Evolutionary conservation across 1,140 invertebrate species (phyloP).

Genomic region (Anagrus nilaparvatae): DNA sequence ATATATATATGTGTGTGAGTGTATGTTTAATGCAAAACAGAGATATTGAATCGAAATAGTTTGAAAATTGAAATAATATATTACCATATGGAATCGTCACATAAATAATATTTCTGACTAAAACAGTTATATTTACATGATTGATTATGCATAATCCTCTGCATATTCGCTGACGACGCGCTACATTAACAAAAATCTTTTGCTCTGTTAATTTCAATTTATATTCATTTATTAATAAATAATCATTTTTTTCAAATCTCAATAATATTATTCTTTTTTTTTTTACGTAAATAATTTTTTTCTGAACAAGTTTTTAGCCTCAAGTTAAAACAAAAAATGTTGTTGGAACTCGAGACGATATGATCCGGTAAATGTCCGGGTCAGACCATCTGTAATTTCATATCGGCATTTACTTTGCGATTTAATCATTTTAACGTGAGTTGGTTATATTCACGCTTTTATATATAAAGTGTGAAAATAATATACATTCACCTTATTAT

Average conservation of each 20-base stretch:
- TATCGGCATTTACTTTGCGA: slow-evolving; percentile 32
- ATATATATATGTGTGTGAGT: too few species aligned
- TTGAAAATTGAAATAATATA: slow-evolving; percentile 31
- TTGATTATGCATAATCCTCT: slow-evolving; percentile 31
- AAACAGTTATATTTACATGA: too few species aligned
- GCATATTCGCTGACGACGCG: slow-evolving; percentile 11
- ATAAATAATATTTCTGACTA: too few species aligned
- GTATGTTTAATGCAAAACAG: too few species aligned
- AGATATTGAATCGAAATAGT: slow-evolving; percentile 14
- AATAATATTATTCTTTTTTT: too few species aligned
- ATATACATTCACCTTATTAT: too few species aligned
- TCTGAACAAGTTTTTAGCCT: not conserved
- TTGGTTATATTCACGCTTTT: not conserved
- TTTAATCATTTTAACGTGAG: slow-evolving; percentile 28
- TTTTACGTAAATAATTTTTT: not conserved
- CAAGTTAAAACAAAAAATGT: slow-evolving; percentile 31
- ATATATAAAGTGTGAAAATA: too few species aligned
- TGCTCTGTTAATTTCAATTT: not conserved
- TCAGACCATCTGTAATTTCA: slow-evolving; percentile 36
- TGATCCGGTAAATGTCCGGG: slow-evolving; percentile 30
- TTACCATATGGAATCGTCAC: slow-evolving; percentile 36
- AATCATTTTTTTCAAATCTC: slow-evolving; percentile 2
- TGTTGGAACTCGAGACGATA: slow-evolving; percentile 28
- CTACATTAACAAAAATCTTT: not conserved
- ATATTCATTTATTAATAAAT: not conserved